phyloP scores from a whole-genome alignment of 2,113 vertebrate species.

The Microcebus griseorufus region DNA sequence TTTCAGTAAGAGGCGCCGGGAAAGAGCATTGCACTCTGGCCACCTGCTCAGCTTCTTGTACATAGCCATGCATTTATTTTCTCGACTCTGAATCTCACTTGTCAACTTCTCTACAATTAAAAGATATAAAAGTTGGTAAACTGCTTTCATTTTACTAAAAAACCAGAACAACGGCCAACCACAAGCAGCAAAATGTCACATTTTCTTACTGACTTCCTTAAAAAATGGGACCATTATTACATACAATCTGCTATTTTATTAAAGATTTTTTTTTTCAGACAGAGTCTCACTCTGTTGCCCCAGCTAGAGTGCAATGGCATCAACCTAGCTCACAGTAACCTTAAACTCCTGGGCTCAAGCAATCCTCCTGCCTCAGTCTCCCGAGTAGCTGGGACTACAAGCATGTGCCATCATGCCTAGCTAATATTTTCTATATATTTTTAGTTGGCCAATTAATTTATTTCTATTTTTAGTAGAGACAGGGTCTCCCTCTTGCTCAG shows the following conservation, averaged over 20 bases:
- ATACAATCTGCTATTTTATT: slow-evolving; percentile 2
- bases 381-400: too few species aligned
- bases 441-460: too few species aligned
- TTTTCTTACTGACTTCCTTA: neutral
- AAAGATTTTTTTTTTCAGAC: neutral
- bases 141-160: slow-evolving; percentile 7
- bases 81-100: slow-evolving; percentile 97
- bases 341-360: too few species aligned
- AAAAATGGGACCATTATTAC: neutral
- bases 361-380: too few species aligned
- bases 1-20: slow-evolving; percentile 93
- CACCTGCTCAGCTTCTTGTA: slow-evolving; percentile 94
- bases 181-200: neutral
- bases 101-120: slow-evolving; percentile 95
- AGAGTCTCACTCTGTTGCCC: too few species aligned
- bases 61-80: slow-evolving; percentile 97
- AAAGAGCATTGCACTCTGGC: slow-evolving; percentile 96
- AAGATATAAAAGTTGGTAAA: slow-evolving; percentile 40
- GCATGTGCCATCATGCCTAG: too few species aligned
- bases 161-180: neutral
- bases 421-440: too few species aligned
- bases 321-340: too few species aligned
- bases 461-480: too few species aligned
- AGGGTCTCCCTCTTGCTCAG: too few species aligned
- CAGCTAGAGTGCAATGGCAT: too few species aligned